These are phyloP conservation scores for Geophilus truncorum DNA, from an alignment of 2,888 invertebrate genomes.

Conservation along the genomic window DNA sequence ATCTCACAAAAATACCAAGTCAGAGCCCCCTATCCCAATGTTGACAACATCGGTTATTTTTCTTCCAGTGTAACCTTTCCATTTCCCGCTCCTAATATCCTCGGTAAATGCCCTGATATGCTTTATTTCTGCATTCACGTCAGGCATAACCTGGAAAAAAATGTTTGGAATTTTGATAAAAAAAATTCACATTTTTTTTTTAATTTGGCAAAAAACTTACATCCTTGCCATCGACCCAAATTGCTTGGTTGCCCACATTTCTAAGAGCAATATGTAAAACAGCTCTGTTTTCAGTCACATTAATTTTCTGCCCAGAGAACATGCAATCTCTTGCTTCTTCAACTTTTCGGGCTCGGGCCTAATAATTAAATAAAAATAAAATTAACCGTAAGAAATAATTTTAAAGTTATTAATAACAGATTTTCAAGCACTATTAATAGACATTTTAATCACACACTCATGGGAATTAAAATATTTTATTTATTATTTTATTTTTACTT, in stretches of 20 bases:
- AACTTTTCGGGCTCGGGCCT: slow-evolving; percentile 70
- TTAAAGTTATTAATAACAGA: not conserved
- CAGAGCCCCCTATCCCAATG: slow-evolving; percentile 99
- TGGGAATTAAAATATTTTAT: slow-evolving; percentile 28
- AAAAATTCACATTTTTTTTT: not conserved
- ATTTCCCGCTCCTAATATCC: slow-evolving; percentile 60
- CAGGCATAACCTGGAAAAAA: slow-evolving; percentile 62
- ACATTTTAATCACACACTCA: too few relatives aligned
- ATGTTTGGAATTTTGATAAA: not conserved
- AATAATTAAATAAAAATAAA: slow-evolving; percentile 35
- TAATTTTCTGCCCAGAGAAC: slow-evolving; percentile 91
- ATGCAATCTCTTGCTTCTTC: slow-evolving; percentile 82
- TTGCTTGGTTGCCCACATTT: slow-evolving; percentile 71
- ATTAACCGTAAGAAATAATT: too few relatives aligned
- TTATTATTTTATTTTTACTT: not conserved
- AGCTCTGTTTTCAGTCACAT: slow-evolving; percentile 93
- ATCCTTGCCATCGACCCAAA: slow-evolving; percentile 78
- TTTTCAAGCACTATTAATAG: too few relatives aligned
- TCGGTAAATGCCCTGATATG: slow-evolving; percentile 94
- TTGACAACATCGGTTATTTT: slow-evolving; percentile 95
- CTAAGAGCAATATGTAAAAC: slow-evolving; percentile 92
- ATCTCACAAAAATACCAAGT: slow-evolving; percentile 63
- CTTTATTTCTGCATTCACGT: slow-evolving; percentile 79
- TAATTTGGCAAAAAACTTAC: slow-evolving; percentile 52
- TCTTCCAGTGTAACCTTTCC: slow-evolving; percentile 80